Percentiles rank a stretch among this genome's conserved stretches.
Evolutionary conservation across 1,140 invertebrate species (phyloP).

Genomic region (Lethrus apterus): DNA sequence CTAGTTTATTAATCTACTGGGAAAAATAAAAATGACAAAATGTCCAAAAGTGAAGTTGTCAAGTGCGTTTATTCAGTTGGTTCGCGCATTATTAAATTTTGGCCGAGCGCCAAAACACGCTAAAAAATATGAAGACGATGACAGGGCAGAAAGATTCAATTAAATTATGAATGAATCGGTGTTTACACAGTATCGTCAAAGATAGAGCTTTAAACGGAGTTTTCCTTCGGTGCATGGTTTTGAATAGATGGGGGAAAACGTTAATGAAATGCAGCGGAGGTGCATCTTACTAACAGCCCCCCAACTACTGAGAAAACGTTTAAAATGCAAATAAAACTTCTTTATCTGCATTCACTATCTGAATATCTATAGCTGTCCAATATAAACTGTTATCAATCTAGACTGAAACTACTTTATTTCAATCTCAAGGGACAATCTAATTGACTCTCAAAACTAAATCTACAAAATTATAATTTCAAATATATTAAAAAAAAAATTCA

Average conservation of each 20-base stretch:
- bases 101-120: neutral
- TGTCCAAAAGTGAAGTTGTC: too few species aligned
- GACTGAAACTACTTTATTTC: constrained; percentile 8
- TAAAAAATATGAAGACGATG: neutral
- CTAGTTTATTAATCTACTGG: too few species aligned
- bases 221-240: constrained; percentile 3
- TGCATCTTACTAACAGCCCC: neutral
- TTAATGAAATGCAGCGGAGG: constrained; percentile 8
- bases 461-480: neutral
- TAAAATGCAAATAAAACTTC: constrained; percentile 12
- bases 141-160: constrained; percentile 7
- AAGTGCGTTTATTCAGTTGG: too few species aligned
- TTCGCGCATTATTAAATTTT: too few species aligned
- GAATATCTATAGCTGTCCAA: constrained; percentile 5
- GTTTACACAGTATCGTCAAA: neutral
- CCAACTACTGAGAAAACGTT: constrained; percentile 6
- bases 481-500: too few species aligned
- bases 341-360: constrained; percentile 9
- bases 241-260: constrained; percentile 2
- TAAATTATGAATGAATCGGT: constrained; percentile 14
- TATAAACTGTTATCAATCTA: constrained; percentile 12
- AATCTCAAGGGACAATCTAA: constrained; percentile 1
- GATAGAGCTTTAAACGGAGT: neutral
- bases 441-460: neutral
- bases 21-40: too few species aligned